A percentile compares a stretch with the other conserved stretches of the same genome.
phyloP scores from a whole-genome alignment of 2,797 vertebrate genomes.

The Odontamblyopus rebecca region DNA sequence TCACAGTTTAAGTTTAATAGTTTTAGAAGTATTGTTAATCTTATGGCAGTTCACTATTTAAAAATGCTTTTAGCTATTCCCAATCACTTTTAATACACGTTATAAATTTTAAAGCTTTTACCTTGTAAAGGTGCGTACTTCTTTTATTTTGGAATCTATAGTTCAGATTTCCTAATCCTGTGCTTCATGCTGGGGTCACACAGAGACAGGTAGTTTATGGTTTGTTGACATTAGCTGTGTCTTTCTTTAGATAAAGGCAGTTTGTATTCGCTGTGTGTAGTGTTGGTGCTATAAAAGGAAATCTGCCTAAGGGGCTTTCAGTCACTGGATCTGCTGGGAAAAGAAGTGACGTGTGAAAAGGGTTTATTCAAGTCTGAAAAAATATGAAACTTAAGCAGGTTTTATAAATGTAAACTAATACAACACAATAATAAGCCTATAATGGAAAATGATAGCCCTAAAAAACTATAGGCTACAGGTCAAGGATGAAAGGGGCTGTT shows the following conservation, averaged over 20 bases:
- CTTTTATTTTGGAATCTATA: not conserved
- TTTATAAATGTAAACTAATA: not conserved
- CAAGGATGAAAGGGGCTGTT: no score
- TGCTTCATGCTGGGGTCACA: not conserved
- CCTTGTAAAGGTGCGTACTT: not conserved
- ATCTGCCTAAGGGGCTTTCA: not conserved
- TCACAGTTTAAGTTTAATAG: not conserved
- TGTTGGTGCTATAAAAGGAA: not conserved
- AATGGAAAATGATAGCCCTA: not conserved
- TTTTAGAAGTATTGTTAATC: not conserved
- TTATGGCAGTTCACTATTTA: not conserved
- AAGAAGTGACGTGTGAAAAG: not conserved
- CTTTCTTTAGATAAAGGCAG: not conserved
- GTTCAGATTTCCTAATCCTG: not conserved
- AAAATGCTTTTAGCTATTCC: not conserved
- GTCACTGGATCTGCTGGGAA: constrained; percentile 2
- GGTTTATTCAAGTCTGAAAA: not conserved
- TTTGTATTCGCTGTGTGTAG: not conserved
- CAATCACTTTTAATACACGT: no score
- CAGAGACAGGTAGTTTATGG: not conserved
- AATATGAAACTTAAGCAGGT: not conserved
- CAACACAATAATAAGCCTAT: not conserved
- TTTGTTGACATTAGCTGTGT: constrained; percentile 2
- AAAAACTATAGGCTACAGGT: not conserved
- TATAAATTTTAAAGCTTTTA: no score